Evolutionary conservation across 2,888 invertebrate species (phyloP).

Genomic region (Papilio gigon): DNA sequence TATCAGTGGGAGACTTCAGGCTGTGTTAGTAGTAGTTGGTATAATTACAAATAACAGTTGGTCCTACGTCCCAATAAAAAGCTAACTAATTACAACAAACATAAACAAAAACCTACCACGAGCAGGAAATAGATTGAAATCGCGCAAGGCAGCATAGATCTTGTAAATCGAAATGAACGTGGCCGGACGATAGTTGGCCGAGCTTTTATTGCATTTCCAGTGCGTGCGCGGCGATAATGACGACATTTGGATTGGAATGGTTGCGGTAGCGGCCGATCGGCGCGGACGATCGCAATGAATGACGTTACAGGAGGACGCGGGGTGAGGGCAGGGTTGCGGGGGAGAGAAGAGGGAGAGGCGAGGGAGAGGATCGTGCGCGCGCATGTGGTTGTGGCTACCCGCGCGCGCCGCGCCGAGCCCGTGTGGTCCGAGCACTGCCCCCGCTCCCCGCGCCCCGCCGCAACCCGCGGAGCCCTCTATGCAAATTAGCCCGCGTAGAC

Average conservation of each 20-base stretch:
- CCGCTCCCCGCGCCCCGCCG: constrained; percentile 51
- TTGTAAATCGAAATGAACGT: constrained; percentile 60
- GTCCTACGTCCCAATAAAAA: not conserved
- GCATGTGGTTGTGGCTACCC: constrained; percentile 82
- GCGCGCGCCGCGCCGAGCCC: constrained; percentile 79
- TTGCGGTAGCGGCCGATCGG: constrained; percentile 76
- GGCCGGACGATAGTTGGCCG: constrained; percentile 60
- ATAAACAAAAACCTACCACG: not conserved
- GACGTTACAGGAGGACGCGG: constrained; percentile 60
- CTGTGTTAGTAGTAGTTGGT: no score
- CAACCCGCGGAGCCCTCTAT: constrained; percentile 68
- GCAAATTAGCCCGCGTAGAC: constrained; percentile 82
- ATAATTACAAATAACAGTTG: not conserved
- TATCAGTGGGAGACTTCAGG: no score
- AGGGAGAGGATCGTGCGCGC: constrained; percentile 62
- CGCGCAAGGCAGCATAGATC: constrained; percentile 2
- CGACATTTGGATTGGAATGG: constrained; percentile 79
- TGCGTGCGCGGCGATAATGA: constrained; percentile 77
- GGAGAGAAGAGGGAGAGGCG: constrained; percentile 57
- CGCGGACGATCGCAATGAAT: constrained; percentile 80
- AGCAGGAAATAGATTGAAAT: constrained; percentile 3
- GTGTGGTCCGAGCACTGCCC: constrained; percentile 77
- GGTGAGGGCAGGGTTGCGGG: constrained; percentile 54
- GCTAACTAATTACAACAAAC: not conserved
- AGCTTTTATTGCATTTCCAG: constrained; percentile 70